Base-by-base conservation (phyloP, 2,888 invertebrate genomes). In the Allygus modestus region DNA sequence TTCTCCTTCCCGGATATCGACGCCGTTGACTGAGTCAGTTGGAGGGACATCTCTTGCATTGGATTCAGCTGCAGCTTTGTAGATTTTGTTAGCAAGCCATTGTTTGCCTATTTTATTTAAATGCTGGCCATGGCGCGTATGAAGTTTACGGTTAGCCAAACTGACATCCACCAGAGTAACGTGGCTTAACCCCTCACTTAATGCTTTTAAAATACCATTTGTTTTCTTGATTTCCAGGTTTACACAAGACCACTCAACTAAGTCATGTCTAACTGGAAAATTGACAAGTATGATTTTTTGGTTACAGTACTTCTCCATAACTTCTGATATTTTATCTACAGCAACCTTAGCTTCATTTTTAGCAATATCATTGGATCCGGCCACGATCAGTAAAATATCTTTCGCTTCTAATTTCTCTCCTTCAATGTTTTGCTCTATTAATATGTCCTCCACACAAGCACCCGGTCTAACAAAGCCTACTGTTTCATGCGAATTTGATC, bases 101-200 rank as follows among this genome's bases (percentile, higher is more conserved):
- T 46, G 77, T 28, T 77, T 46, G 26, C 46, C 77, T 28, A 77
- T 28, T 77, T 51, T 77, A 51, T 77, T 77, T 46, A 77, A 51
- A 28, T 77, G 77, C n/a, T 77, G 77, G 17, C 51, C 77, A 51
- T 77, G 77, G 77, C 46, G 51, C 9, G 51, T 77, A 20, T 73
- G 51, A 28, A 77, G 26, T 20, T 23, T 23, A 46, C 77, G 77
- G 26, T 26, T 5, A 41, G 71, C 71, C 1, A 12, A 37, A 41
- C 71, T 33, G 1, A 69, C 31, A n/a, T 71, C 41, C 37, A 71
- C 41, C 15, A 71, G 15, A 37, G 37, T 41, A 4, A 71, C 71
- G 7, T 71, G 4, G 71, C 41, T 71, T 1, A n/a, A 9, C 28
- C 11, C 7, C 0, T 71, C 33, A 41, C 20, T 20, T n/a, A 71